These are phyloP conservation scores for Macrosteles quadrilineatus DNA, from an alignment of 1,140 invertebrate species.

Conservation along the genomic window DNA sequence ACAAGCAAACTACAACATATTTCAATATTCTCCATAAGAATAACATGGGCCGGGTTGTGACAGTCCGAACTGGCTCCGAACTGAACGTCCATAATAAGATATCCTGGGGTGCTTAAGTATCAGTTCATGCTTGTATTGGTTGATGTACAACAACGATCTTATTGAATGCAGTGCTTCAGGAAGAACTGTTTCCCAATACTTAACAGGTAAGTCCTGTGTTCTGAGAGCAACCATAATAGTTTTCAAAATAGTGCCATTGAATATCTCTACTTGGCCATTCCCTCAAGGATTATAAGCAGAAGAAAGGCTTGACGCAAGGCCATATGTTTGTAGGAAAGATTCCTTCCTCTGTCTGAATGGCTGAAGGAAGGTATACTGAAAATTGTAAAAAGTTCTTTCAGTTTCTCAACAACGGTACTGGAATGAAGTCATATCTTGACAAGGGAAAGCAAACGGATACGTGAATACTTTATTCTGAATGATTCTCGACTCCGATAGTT, in stretches of 20 bases:
- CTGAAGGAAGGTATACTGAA: neutral
- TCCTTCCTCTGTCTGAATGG: neutral
- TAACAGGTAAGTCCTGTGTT: neutral
- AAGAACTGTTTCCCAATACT: slow-evolving; percentile 8
- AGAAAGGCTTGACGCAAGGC: neutral
- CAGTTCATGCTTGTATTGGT: slow-evolving; percentile 4
- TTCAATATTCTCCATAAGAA: too few species aligned
- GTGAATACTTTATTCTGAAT: neutral
- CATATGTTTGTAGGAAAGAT: neutral
- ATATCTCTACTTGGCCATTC: slow-evolving; percentile 25
- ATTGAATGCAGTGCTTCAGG: slow-evolving; percentile 18
- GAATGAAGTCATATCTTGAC: neutral
- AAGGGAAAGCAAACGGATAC: neutral
- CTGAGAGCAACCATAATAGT: neutral
- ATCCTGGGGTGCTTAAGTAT: neutral
- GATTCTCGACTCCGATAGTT: neutral
- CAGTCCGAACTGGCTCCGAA: too few species aligned
- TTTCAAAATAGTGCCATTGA: slow-evolving; percentile 16
- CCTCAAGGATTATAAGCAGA: slow-evolving; percentile 21
- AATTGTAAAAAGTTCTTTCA: neutral
- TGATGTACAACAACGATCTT: slow-evolving; percentile 16
- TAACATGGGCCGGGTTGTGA: too few species aligned
- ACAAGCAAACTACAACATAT: too few species aligned
- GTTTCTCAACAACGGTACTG: neutral
- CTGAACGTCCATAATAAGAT: too few species aligned